Evolutionary conservation across 1,140 invertebrate genomes (phyloP), one percentile per base, ranked within the genome.

Genomic region (Rhizoglyphus robini): DNA sequence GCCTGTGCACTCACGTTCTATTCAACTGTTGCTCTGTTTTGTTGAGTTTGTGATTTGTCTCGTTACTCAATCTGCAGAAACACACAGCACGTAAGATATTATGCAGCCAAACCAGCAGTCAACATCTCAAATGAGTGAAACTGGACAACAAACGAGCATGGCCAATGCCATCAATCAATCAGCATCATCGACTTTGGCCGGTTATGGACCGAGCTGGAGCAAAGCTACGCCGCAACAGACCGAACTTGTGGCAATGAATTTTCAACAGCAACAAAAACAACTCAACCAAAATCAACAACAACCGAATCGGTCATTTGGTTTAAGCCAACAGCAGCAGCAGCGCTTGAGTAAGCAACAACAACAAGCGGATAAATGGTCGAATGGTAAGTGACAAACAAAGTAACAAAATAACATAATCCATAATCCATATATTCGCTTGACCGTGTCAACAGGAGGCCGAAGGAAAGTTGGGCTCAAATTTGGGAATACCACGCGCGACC

Each of bases 401-500:
- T n/a, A n/a, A n/a, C n/a, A n/a, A n/a, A n/a, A n/a, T n/a, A n/a
- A n/a, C n/a, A n/a, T n/a, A n/a, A n/a, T n/a, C n/a, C n/a, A n/a
- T n/a, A n/a, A n/a, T n/a, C n/a, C n/a, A n/a, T n/a, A n/a, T n/a
- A n/a, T n/a, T n/a, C n/a, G n/a, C n/a, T n/a, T n/a, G n/a, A n/a
- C n/a, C n/a, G n/a, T n/a, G n/a, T n/a, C n/a, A n/a, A n/a, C n/a
- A n/a, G n/a, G n/a, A n/a, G n/a, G n/a, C n/a, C n/a, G n/a, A n/a
- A n/a, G n/a, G n/a, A n/a, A n/a, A n/a, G n/a, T n/a, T n/a, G n/a
- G n/a, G n/a, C n/a, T n/a, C 36, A 27, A 32, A 32, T 27, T 8
- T 54, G 51, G 51, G 51, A 5, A 67, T 71, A 57, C 70, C 70
- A n/a, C 64, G 71, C 27, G 71, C 70, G 30, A 71, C 68, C 3